Evolutionary conservation across 2,113 vertebrate species (phyloP), one percentile per base, ranked within the genome.

Genomic region (Saguinus imperator): DNA sequence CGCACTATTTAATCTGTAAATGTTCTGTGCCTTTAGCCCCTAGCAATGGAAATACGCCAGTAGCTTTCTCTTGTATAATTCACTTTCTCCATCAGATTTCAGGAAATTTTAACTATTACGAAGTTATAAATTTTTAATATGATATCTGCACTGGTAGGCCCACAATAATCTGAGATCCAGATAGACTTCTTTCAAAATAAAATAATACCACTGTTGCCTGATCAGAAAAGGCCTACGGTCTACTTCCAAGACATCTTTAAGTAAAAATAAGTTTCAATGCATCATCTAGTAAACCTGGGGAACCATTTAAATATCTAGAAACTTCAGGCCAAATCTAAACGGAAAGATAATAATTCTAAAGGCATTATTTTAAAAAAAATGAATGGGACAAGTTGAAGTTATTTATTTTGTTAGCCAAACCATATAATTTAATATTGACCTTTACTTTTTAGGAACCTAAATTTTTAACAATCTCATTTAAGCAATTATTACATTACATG

Each of bases 1-100:
- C 7, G 32, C 90, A 89, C 77, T 79, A 93, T 95, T 97, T 96
- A 95, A 88, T 94, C 93, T 95, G 94, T 85, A 96, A 97, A 96
- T 89, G 77, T 66, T 94, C 94, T 93, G 86, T 92, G 73, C 90
- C 91, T 68, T 94, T 79, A 81, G 81, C 85, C 81, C 14, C 76
- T 40, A 93, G 95, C 87, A 86, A 94, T 85, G 93, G 81, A 96
- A 96, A 96, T 68, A 93, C 35, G 52, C 72, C 87, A 92, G 52
- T 11, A 32, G 66, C 64, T 95, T 91, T 84, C 76, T 95, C 32
- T 92, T 88, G 82, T 64, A 70, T 73, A 77, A 73, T 52, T 29
- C 2, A 32, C 13, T 21, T 72, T 88, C 52, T 73, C 17, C 61
- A 64, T 89, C 52, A 87, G 43, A 57, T 57, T 81, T 94, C 80